Evolutionary conservation across 2,113 vertebrate species (phyloP), one percentile per base, ranked within the genome.

Genomic region (Syngnathus typhle): DNA sequence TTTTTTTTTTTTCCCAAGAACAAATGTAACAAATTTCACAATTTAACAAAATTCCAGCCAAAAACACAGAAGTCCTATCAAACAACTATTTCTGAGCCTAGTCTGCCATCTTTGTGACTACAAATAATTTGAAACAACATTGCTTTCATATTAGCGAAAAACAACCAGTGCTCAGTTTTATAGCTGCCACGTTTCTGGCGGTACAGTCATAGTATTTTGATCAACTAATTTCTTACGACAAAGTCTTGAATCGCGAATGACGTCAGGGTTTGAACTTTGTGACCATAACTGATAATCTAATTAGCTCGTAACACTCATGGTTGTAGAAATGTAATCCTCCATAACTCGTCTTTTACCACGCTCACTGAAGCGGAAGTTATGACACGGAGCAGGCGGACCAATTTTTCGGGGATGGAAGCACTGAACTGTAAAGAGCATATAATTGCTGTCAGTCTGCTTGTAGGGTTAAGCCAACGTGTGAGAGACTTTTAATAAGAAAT

Each of bases 371-470:
- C 15, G 27, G 27, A 56, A 15, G 27, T 56, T 56, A 36, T 56
- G 27, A 36, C 55, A 15, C 55, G 27, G 27, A 56, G 55, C 27
- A 56, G 27, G 5, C 23, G 12, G 55, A 56, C 4, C 55, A 16
- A 36, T 56, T 36, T 56, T 56, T 56, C 12, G 37, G 56, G 56
- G 54, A 73, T 73, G 32, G 56, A 76, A 67, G 60, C 68, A 71
- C 46, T 61, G 43, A 49, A 70, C 59, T 11, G 10, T 70, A 47
- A 76, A 58, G 55, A 70, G 21, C 55, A 58, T 51, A 32, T 75
- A 73, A 73, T 64, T 66, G 67, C 58, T 62, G 38, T 41, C n/a
- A 41, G 7, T 46, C 38, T 19, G 56, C 49, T 55, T 56, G 6
- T 2, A 7, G 55, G 32, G 55, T 2, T 12, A 56, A 56, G 10